Percentiles rank a stretch among this genome's conserved stretches.
Conservation (phyloP, 2,113 vertebrate species). For the Atrichornis clamosus region DNA sequence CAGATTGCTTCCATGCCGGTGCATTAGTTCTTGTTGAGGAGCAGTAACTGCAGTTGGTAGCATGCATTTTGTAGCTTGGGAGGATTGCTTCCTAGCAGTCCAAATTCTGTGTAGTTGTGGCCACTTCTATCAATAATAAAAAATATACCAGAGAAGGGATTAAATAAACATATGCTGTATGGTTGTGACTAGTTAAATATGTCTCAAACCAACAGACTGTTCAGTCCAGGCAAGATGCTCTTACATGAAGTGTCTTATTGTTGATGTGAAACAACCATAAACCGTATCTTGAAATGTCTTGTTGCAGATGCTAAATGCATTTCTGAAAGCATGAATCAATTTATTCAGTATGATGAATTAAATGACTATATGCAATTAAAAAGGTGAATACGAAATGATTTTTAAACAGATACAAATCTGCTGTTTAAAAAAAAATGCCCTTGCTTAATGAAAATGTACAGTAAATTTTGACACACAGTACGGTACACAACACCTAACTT, state of each 20-base stretch:
- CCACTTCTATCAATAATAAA: background rate
- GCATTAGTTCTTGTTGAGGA: background rate
- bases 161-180: background rate
- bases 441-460: conserved; percentile 18
- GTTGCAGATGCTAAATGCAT: conserved; percentile 1
- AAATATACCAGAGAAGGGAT: background rate
- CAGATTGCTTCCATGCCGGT: background rate
- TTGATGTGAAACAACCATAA: conserved; percentile 7
- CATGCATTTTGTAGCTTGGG: background rate
- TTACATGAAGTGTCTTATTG: background rate
- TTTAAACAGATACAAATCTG: conserved; percentile 3
- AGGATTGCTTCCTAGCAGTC: background rate
- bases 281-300: background rate
- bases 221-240: background rate
- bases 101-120: background rate
- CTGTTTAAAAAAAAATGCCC: background rate
- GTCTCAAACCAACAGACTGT: background rate
- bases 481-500: background rate
- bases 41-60: background rate
- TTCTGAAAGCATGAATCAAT: conserved; percentile 1
- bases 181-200: background rate
- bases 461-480: background rate
- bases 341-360: conserved; percentile 5
- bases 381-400: conserved; percentile 1
- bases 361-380: conserved; percentile 3